Percentiles rank a stretch among this genome's conserved stretches.
Evolutionary conservation across 2,113 vertebrate species (phyloP).

Genomic region (Ellobius talpinus): DNA sequence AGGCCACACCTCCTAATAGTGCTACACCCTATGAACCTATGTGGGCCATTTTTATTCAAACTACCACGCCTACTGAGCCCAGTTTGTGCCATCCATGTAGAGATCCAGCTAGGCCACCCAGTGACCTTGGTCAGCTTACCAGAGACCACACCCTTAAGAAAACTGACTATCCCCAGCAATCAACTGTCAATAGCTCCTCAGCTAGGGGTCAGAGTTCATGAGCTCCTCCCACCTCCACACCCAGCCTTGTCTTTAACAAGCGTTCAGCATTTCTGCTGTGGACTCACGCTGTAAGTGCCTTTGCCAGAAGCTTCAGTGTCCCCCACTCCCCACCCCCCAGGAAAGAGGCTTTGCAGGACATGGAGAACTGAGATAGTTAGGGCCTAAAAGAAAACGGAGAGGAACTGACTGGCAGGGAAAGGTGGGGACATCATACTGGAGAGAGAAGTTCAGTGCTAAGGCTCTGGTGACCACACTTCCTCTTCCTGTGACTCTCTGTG

Average conservation of each 20-base stretch:
- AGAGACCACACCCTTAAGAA: neutral
- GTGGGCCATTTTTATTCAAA: neutral
- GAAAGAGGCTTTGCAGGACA: constrained; percentile 53
- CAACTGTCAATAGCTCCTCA: neutral
- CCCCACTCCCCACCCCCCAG: neutral
- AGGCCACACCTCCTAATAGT: neutral
- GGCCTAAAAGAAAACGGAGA: constrained; percentile 48
- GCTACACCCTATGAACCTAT: neutral
- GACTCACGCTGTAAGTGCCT: neutral
- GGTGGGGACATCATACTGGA: neutral
- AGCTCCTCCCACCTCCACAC: neutral
- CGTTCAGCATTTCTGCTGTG: neutral
- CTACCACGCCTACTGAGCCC: neutral
- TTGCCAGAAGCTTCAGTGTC: neutral
- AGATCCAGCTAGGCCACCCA: neutral
- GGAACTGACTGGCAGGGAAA: constrained; percentile 12
- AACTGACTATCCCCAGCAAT: neutral
- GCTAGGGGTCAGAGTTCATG: neutral
- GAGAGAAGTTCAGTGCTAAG: neutral
- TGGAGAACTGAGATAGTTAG: neutral
- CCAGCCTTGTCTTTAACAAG: constrained; percentile 8
- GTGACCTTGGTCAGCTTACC: neutral
- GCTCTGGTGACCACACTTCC: neutral
- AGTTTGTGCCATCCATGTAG: neutral
- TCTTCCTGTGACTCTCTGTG: neutral